These are phyloP conservation scores for Chrysemys picta DNA, from an alignment of 2,113 vertebrate genomes.

Conservation along the genomic window DNA sequence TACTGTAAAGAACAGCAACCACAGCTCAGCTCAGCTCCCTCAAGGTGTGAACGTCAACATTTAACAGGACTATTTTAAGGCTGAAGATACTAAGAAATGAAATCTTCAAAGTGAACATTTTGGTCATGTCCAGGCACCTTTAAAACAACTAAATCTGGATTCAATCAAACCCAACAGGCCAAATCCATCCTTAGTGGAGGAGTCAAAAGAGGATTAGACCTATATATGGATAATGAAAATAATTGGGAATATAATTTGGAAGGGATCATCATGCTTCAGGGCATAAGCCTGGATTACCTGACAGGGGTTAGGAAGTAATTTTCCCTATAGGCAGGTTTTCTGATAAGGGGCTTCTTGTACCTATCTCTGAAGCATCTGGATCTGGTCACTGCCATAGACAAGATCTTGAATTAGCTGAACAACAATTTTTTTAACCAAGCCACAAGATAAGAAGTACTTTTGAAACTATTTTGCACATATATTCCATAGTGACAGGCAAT, in stretches of 20 bases:
- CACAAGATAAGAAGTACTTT: no score
- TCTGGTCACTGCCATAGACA: no score
- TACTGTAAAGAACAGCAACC: background rate
- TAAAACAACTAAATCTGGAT: background rate
- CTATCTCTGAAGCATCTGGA: no score
- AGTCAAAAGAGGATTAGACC: background rate
- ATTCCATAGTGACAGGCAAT: no score
- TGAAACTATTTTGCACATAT: no score
- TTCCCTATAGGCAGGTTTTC: no score
- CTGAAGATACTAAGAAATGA: background rate
- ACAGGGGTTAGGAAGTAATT: background rate
- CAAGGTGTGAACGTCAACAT: background rate
- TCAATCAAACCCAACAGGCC: background rate
- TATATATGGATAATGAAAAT: background rate
- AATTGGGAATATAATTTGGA: background rate
- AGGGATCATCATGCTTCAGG: background rate
- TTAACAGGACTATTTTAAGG: background rate
- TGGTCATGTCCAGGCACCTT: background rate
- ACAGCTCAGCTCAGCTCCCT: background rate
- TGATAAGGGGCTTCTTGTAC: background rate
- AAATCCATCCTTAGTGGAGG: background rate
- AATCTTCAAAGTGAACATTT: background rate
- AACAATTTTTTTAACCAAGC: no score
- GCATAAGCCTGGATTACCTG: background rate
- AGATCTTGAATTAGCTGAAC: no score